Evolutionary conservation across 2,113 vertebrate genomes (phyloP).

Genomic region (Entosphenus tridentatus): DNA sequence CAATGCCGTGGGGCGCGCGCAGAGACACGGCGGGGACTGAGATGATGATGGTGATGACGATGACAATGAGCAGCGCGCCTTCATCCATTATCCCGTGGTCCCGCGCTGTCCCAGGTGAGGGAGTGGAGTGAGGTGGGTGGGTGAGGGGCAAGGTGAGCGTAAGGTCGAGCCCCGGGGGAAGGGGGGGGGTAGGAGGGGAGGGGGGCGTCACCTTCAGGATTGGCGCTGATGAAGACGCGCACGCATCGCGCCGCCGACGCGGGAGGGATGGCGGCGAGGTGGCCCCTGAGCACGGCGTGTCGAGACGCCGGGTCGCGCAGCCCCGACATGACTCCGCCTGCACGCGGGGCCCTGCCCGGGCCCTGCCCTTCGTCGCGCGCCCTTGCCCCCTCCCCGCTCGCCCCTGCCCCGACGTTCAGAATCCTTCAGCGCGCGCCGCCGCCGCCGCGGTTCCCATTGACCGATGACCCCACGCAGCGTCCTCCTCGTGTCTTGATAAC

Average conservation of each 20-base stretch:
- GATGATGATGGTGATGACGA: too few species aligned
- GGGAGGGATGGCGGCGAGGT: not conserved
- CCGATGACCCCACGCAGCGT: too few species aligned
- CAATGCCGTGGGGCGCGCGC: too few species aligned
- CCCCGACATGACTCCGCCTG: not conserved
- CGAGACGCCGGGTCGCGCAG: not conserved
- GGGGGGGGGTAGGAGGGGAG: not conserved
- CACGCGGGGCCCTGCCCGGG: not conserved
- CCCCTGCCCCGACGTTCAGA: too few species aligned
- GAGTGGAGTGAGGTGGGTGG: not conserved
- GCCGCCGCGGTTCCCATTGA: too few species aligned
- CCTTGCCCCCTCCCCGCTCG: too few species aligned
- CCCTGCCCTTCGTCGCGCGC: not conserved
- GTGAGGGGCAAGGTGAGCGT: not conserved
- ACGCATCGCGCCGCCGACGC: slow-evolving; percentile 6
- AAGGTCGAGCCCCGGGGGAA: not conserved
- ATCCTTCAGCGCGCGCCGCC: too few species aligned
- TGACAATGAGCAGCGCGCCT: too few species aligned
- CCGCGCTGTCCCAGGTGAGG: not conserved
- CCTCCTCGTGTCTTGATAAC: too few species aligned
- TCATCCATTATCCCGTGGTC: too few species aligned
- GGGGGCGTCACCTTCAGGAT: slow-evolving; percentile 7
- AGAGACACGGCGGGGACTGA: too few species aligned
- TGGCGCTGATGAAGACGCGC: slow-evolving; percentile 7
- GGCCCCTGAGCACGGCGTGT: not conserved